Percentiles rank a stretch among this genome's conserved stretches.
Evolutionary conservation across 2,888 invertebrate species (phyloP).

Genomic region (Heterodera filipjevi): DNA sequence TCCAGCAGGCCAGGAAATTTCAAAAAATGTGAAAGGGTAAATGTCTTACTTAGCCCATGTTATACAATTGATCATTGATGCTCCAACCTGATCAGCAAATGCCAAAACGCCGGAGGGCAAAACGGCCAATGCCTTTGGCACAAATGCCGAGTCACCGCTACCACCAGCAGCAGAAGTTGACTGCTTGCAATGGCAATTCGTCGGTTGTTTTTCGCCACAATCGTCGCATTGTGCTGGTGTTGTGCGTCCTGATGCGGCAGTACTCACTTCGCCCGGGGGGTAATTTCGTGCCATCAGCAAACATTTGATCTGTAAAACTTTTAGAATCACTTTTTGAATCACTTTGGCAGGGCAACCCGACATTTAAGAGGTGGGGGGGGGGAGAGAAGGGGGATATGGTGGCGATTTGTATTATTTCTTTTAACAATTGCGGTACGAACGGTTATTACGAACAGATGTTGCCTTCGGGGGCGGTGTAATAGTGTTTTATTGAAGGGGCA

Average conservation of each 20-base stretch:
- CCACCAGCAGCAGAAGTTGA: constrained; percentile 62
- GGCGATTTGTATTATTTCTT: too few species aligned
- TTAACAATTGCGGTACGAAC: too few species aligned
- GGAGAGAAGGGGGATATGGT: too few species aligned
- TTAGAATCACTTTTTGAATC: too few species aligned
- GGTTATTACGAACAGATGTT: too few species aligned
- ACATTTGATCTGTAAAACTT: background rate
- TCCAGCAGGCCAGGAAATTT: too few species aligned
- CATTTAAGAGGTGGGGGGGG: too few species aligned
- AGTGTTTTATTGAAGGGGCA: too few species aligned
- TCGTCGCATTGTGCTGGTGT: background rate
- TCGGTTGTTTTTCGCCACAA: constrained; percentile 48
- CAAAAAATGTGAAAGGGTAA: too few species aligned
- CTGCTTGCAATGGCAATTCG: constrained; percentile 66
- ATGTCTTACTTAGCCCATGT: too few species aligned
- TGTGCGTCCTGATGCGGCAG: background rate
- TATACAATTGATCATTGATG: background rate
- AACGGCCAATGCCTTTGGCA: constrained; percentile 77
- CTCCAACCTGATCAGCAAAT: constrained; percentile 78
- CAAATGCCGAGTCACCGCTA: constrained; percentile 57
- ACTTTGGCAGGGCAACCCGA: too few species aligned
- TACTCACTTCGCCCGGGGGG: constrained; percentile 2
- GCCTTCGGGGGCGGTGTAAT: too few species aligned
- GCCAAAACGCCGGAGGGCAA: constrained; percentile 93
- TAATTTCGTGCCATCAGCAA: background rate